These are phyloP conservation scores for Dipodomys spectabilis DNA, from an alignment of 2,113 vertebrate genomes.

Conservation along the genomic window DNA sequence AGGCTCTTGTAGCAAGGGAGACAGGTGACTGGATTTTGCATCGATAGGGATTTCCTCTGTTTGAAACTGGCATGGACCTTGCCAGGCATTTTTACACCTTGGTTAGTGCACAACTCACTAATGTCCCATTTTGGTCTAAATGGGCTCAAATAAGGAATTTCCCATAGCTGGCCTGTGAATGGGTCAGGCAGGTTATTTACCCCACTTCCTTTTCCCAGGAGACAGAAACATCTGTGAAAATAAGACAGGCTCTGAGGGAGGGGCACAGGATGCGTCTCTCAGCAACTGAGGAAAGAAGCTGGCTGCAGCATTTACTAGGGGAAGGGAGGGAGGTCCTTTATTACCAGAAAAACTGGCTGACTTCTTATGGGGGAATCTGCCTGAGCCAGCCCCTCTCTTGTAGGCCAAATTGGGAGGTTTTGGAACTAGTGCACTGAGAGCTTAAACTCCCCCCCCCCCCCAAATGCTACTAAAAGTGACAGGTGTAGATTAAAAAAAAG, in stretches of 20 bases:
- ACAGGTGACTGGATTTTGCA: not conserved
- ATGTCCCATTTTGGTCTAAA: not conserved
- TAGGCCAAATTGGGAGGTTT: not conserved
- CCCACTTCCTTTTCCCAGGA: slow-evolving; percentile 22
- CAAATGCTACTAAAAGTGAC: not conserved
- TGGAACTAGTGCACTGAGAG: not conserved
- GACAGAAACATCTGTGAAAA: not conserved
- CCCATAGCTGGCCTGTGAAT: not conserved
- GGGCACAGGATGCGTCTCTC: not conserved
- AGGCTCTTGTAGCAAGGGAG: too few species aligned
- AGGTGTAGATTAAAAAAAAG: not conserved
- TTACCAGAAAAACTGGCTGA: not conserved
- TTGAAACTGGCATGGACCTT: not conserved
- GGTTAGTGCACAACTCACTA: not conserved
- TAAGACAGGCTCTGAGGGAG: slow-evolving; percentile 15
- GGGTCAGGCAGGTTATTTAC: slow-evolving; percentile 1
- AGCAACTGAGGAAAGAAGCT: not conserved
- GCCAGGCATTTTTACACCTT: not conserved
- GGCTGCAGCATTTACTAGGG: not conserved
- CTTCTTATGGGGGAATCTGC: not conserved
- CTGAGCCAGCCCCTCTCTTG: not conserved
- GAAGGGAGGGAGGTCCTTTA: not conserved
- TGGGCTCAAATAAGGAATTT: slow-evolving; percentile 13
- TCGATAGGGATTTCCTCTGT: not conserved
- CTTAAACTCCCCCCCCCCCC: not conserved